Conservation (phyloP, 2,113 vertebrate genomes). For the Tor tambroides region DNA sequence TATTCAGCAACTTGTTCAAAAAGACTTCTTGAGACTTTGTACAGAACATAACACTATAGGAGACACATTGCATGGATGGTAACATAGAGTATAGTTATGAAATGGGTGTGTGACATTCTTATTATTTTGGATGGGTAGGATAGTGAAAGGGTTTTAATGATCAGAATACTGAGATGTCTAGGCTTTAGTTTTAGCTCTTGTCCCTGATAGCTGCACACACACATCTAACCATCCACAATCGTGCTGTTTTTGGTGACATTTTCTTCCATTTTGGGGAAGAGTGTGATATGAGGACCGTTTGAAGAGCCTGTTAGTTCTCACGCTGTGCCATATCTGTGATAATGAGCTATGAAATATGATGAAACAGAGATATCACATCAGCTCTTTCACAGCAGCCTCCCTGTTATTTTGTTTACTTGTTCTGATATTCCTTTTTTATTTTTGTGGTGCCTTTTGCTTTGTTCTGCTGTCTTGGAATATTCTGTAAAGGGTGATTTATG, state of each 20-base stretch:
- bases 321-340: not conserved
- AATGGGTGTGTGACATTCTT: not conserved
- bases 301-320: constrained; percentile 22
- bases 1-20: not conserved
- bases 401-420: not conserved
- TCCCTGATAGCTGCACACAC: not conserved
- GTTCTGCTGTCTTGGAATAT: not conserved
- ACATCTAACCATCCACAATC: not conserved
- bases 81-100: not conserved
- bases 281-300: not conserved
- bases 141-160: not conserved
- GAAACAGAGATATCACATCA: constrained; percentile 3
- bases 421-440: not conserved
- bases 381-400: constrained; percentile 2
- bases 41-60: not conserved
- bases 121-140: not conserved
- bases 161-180: not conserved
- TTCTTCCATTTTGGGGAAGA: constrained; percentile 1
- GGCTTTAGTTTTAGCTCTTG: not conserved
- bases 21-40: not conserved
- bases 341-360: constrained; percentile 25
- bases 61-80: not conserved
- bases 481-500: not conserved
- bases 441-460: not conserved
- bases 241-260: constrained; percentile 3